Evolutionary conservation across 30 jellyfish, hydroid and myxozoan species (phyloP), one percentile per base, ranked within the genome.

Genomic region (Aurelia aurita): DNA sequence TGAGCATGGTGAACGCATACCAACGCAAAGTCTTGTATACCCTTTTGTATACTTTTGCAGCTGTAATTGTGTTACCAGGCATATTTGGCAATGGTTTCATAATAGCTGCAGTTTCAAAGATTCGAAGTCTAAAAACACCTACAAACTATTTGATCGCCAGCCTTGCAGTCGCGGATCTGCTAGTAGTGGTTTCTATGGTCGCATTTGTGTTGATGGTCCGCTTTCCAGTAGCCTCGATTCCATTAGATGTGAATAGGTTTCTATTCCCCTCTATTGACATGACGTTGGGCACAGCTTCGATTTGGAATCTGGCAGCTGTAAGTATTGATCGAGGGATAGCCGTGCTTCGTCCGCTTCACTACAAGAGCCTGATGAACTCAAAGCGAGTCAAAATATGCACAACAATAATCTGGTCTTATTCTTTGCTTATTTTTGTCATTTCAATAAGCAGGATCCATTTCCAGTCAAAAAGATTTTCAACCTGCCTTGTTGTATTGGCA

Each of bases 261-360:
- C 88, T 91, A 4, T 85, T 73, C 84, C 96, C 98, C 5, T 85
- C 98, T 3, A 32, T 91, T 27, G 98, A 91, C 74, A 91, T 86
- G 53, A 68, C 72, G 68, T 51, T 86, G 6, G 96, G 98, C 47
- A 31, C 91, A 1, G 98, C 98, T 1, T 85, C 96, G 60, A 85
- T 91, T 34, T 72, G 88, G 83, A 91, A 87, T 59, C 72, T 91
- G 84, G 94, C 96, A 25, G 95, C 96, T 1, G 98, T 91, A 27
- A 91, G 98, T 72, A 31, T 76, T 25, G 98, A 91, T 69, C 84
- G 98, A 6, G 98, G 95, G 46, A 72, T 91, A 7, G 98, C 98
- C 53, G 98, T 91, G 7, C 35, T 79, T 67, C 80, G 72, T 27
- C 98, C 98, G 25, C 25, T 91, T 63, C 88, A 86, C 8, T 91